These are phyloP conservation scores for Oligia fasciuncula DNA, from an alignment of 2,888 invertebrate species.

Conservation along the genomic window DNA sequence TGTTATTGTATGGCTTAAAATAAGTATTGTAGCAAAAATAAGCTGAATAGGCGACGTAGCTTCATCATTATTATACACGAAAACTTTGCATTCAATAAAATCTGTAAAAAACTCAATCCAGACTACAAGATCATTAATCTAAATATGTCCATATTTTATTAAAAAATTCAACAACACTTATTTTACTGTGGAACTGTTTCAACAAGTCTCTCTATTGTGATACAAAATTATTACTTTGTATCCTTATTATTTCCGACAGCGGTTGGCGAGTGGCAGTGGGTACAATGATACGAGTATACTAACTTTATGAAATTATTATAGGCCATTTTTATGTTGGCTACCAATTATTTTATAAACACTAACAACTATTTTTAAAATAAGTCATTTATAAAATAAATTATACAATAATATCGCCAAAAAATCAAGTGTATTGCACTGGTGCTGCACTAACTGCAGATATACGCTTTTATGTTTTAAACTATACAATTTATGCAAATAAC, in stretches of 20 bases:
- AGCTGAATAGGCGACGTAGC: constrained; percentile 82
- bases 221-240: constrained; percentile 79
- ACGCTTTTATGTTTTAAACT: constrained; percentile 73
- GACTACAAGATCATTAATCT: constrained; percentile 90
- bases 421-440: constrained; percentile 86
- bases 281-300: constrained; percentile 72
- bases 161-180: constrained; percentile 90
- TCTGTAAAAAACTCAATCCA: constrained; percentile 89
- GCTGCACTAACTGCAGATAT: constrained; percentile 82
- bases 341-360: constrained; percentile 85
- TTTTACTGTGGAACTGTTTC: constrained; percentile 87
- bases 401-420: constrained; percentile 79
- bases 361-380: constrained; percentile 75
- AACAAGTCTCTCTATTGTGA: constrained; percentile 89
- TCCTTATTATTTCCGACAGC: constrained; percentile 78
- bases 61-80: constrained; percentile 67
- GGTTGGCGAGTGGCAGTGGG: constrained; percentile 89
- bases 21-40: constrained; percentile 88
- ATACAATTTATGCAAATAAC: constrained; percentile 73
- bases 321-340: constrained; percentile 88
- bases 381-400: constrained; percentile 79
- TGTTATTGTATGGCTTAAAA: constrained; percentile 80
- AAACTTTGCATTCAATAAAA: constrained; percentile 85
- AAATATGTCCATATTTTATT: constrained; percentile 87
- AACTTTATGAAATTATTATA: constrained; percentile 78